phyloP scores from a whole-genome alignment of 2,888 invertebrate species.

The Diadegma fenestrale region DNA sequence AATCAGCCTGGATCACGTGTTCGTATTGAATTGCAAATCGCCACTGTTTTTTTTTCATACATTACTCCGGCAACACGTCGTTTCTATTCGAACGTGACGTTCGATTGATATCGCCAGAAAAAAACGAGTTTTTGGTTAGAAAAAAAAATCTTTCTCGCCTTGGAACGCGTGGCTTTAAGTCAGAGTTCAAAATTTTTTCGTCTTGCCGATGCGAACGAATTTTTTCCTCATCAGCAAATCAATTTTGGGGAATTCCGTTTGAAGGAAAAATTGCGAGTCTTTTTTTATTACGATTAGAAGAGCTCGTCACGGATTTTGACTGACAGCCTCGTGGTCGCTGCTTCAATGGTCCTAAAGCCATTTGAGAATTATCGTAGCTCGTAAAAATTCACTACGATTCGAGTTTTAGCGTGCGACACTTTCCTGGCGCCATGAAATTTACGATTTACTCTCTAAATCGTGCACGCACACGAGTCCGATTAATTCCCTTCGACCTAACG shows the following conservation, averaged over 20 bases:
- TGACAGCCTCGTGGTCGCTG: background rate
- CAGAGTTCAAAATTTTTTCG: background rate
- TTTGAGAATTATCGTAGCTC: constrained; percentile 24
- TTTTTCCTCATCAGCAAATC: background rate
- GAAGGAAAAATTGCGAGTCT: background rate
- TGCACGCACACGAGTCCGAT: constrained; percentile 14
- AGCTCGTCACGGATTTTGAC: constrained; percentile 2
- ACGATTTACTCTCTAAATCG: constrained; percentile 39
- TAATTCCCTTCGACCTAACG: constrained; percentile 25
- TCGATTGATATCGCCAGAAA: background rate
- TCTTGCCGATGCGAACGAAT: background rate
- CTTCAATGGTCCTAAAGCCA: constrained; percentile 21
- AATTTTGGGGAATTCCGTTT: background rate
- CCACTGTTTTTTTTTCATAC: background rate
- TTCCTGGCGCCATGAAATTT: constrained; percentile 39
- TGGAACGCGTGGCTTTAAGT: background rate
- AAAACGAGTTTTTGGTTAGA: too few relatives aligned
- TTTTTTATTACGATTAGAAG: constrained; percentile 9
- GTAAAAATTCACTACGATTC: constrained; percentile 9
- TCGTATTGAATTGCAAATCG: background rate
- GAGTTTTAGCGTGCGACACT: constrained; percentile 21
- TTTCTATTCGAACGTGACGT: background rate
- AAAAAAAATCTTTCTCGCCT: background rate
- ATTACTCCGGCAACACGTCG: background rate
- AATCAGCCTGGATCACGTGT: background rate